Evolutionary conservation across 2,888 invertebrate species (phyloP).

Genomic region (Aricia artaxerxes): DNA sequence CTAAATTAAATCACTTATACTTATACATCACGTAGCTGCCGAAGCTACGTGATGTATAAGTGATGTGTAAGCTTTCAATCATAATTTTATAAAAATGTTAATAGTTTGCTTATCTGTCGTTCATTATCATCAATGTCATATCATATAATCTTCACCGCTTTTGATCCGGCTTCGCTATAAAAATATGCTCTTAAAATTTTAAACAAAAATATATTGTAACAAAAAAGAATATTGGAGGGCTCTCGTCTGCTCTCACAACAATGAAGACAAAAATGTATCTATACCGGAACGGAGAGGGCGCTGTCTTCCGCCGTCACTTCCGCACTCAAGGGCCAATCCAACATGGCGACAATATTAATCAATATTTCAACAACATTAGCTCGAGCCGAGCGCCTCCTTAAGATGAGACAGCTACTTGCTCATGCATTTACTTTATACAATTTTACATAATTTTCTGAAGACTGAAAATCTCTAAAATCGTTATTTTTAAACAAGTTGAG

Average conservation of each 20-base stretch:
- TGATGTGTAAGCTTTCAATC: neutral
- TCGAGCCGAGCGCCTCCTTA: slow-evolving; percentile 55
- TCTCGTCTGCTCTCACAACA: slow-evolving; percentile 52
- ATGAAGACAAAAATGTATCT: slow-evolving; percentile 63
- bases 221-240: slow-evolving; percentile 42
- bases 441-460: slow-evolving; percentile 11
- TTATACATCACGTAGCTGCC: neutral
- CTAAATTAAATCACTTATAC: neutral
- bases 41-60: too few relatives aligned
- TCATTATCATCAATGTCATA: slow-evolving; percentile 2
- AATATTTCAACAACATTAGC: slow-evolving; percentile 80
- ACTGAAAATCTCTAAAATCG: neutral
- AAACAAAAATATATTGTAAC: slow-evolving; percentile 37
- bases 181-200: slow-evolving; percentile 18
- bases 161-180: slow-evolving; percentile 11
- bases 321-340: slow-evolving; percentile 66
- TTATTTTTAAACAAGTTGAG: neutral
- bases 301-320: slow-evolving; percentile 56
- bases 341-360: slow-evolving; percentile 81
- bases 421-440: slow-evolving; percentile 4
- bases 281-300: slow-evolving; percentile 61
- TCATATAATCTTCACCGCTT: slow-evolving; percentile 1
- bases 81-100: neutral
- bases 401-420: slow-evolving; percentile 63
- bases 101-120: neutral